Percentiles rank a stretch among this genome's conserved stretches.
These are phyloP conservation scores for Cyclopterus lumpus DNA, from an alignment of 2,797 vertebrate species.

Conservation along the genomic window DNA sequence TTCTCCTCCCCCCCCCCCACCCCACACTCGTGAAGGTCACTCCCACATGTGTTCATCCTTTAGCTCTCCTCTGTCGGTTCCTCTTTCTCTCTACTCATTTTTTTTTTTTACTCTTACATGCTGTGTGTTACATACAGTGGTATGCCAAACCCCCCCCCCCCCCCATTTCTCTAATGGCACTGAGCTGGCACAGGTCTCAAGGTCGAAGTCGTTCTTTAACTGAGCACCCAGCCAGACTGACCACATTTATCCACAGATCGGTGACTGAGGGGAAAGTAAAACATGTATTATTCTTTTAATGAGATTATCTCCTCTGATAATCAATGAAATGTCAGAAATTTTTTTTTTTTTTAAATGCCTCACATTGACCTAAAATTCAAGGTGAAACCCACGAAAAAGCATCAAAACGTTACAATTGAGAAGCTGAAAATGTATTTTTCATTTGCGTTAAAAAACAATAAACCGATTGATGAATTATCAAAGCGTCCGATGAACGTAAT, in stretches of 20 bases:
- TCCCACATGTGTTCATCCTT: slow-evolving; percentile 10
- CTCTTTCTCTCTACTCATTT: slow-evolving; percentile 16
- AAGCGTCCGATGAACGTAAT: neutral
- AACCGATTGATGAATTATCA: neutral
- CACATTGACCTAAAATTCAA: neutral
- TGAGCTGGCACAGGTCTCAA: slow-evolving; percentile 53
- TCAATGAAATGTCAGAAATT: neutral
- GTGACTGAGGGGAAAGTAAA: slow-evolving; percentile 3
- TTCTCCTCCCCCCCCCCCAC: slow-evolving; percentile 16
- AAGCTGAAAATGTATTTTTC: neutral
- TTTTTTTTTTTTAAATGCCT: neutral
- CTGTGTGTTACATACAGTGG: too few relatives aligned
- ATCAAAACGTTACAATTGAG: neutral
- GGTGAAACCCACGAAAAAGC: neutral
- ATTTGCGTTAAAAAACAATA: neutral
- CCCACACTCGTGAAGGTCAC: slow-evolving; percentile 56
- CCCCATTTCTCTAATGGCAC: slow-evolving; percentile 68
- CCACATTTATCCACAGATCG: slow-evolving; percentile 57
- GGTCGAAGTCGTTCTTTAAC: slow-evolving; percentile 64
- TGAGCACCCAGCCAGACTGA: slow-evolving; percentile 48
- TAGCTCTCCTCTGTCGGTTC: slow-evolving; percentile 5
- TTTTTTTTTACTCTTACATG: slow-evolving; percentile 10
- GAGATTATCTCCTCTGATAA: too few relatives aligned
- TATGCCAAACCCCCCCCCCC: too few relatives aligned
- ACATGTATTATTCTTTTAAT: too few relatives aligned